Conservation (phyloP, 1,140 invertebrate genomes). For the Zaprionus davidi region DNA sequence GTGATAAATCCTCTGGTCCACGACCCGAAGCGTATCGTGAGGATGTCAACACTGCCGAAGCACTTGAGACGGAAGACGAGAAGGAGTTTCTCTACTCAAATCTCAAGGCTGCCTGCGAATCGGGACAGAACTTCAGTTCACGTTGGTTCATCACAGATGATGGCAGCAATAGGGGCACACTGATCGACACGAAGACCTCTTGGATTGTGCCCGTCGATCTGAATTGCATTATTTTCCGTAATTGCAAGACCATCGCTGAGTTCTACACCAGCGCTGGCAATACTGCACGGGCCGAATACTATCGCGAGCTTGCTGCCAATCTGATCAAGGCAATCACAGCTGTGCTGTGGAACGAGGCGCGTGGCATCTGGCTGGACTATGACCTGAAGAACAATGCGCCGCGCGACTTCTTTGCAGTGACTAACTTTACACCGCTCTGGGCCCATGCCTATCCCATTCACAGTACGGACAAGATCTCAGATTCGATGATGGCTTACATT, state of each 20-base stretch:
- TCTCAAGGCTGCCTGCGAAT: constrained; percentile 95
- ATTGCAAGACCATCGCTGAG: constrained; percentile 90
- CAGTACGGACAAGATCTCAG: constrained; percentile 88
- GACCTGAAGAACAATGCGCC: constrained; percentile 89
- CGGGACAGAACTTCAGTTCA: constrained; percentile 97
- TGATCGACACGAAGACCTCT: constrained; percentile 89
- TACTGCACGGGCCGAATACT: constrained; percentile 86
- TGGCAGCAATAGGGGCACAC: constrained; percentile 89
- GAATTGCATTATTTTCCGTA: constrained; percentile 93
- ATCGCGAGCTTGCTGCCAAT: constrained; percentile 86
- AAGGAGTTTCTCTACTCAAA: constrained; percentile 91
- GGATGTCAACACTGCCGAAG: constrained; percentile 86
- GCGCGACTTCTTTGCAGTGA: constrained; percentile 94
- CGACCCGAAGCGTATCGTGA: constrained; percentile 95
- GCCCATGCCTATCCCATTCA: constrained; percentile 88
- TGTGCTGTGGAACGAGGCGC: constrained; percentile 93
- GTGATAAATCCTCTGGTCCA: constrained; percentile 90
- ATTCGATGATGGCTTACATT: constrained; percentile 90
- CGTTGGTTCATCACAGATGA: constrained; percentile 91
- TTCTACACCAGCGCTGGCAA: constrained; percentile 89
- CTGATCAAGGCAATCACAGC: constrained; percentile 86
- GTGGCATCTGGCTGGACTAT: constrained; percentile 94
- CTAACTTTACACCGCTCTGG: constrained; percentile 94
- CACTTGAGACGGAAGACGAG: constrained; percentile 86
- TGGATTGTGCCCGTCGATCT: constrained; percentile 95